A percentile compares a stretch with the other conserved stretches of the same genome.
Evolutionary conservation across 2,113 vertebrate species (phyloP).

Genomic region (Malurus alboscapulatus): DNA sequence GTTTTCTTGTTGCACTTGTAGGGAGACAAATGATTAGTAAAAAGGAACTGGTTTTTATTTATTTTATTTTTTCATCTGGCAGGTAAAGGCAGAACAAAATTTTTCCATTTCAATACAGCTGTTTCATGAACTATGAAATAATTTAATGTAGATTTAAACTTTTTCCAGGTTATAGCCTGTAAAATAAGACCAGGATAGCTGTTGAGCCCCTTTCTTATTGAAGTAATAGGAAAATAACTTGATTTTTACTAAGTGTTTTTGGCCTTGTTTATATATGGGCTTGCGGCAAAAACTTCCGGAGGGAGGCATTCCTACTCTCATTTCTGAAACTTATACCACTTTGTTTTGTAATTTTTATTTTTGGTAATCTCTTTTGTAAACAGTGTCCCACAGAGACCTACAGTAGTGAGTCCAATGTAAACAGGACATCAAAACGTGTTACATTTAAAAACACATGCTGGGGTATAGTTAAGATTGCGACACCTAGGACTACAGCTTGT

Average conservation of each 20-base stretch:
- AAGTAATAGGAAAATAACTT: constrained; percentile 15
- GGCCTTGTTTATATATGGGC: constrained; percentile 5
- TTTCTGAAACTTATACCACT: constrained; percentile 18
- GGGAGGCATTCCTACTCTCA: constrained; percentile 6
- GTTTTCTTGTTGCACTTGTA: not conserved
- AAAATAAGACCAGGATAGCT: not conserved
- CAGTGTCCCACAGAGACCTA: constrained; percentile 35
- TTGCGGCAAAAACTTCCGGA: constrained; percentile 47
- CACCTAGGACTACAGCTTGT: not conserved
- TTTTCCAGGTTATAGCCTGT: not conserved
- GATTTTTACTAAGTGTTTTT: not conserved
- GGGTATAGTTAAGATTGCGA: not conserved
- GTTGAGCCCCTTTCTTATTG: not conserved
- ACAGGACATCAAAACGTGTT: constrained; percentile 43
- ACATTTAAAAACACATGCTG: constrained; percentile 10
- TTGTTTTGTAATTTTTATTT: constrained; percentile 60
- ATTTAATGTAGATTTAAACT: not conserved
- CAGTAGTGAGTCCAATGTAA: constrained; percentile 49
- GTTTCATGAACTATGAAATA: not conserved
- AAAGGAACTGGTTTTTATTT: not conserved
- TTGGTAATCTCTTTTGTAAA: constrained; percentile 57
- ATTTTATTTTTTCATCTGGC: not conserved
- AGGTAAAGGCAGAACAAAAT: not conserved
- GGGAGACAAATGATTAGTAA: not conserved
- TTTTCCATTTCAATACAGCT: not conserved